phyloP scores from a whole-genome alignment of 2,797 vertebrate genomes.

The Tinamus major region DNA sequence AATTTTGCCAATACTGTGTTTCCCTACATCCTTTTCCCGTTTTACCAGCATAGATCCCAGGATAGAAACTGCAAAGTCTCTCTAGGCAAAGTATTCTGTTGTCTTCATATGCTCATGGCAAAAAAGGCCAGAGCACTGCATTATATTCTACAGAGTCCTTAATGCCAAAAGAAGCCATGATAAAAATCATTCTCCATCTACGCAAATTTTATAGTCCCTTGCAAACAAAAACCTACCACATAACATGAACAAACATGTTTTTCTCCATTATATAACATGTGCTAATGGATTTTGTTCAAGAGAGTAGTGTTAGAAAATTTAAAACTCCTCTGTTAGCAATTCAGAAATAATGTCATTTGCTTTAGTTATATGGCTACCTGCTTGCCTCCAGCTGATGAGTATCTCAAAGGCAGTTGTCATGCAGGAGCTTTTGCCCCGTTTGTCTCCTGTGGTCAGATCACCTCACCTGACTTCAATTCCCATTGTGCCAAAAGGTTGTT shows the following conservation, averaged over 20 bases:
- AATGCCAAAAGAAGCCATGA: background rate
- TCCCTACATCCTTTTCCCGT: background rate
- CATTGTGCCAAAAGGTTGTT: rapidly evolving
- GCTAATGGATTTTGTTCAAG: background rate
- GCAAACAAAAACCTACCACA: background rate
- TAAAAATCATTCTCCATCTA: background rate
- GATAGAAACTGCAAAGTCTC: background rate
- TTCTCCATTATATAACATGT: background rate
- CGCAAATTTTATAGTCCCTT: background rate
- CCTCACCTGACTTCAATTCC: background rate
- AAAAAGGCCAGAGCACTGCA: background rate
- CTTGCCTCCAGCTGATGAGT: background rate
- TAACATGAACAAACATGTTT: background rate
- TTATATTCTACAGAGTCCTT: background rate
- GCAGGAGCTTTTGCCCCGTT: background rate
- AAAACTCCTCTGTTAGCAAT: background rate
- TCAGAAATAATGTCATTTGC: background rate
- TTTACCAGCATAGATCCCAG: background rate
- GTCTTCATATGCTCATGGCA: background rate
- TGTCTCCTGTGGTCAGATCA: background rate
- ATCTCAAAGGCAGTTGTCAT: background rate
- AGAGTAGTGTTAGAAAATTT: background rate
- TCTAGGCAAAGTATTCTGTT: background rate
- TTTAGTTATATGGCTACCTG: background rate
- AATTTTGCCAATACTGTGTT: background rate